These are phyloP conservation scores for Diarsia dahlii DNA, from an alignment of 2,888 invertebrate species.

Conservation along the genomic window DNA sequence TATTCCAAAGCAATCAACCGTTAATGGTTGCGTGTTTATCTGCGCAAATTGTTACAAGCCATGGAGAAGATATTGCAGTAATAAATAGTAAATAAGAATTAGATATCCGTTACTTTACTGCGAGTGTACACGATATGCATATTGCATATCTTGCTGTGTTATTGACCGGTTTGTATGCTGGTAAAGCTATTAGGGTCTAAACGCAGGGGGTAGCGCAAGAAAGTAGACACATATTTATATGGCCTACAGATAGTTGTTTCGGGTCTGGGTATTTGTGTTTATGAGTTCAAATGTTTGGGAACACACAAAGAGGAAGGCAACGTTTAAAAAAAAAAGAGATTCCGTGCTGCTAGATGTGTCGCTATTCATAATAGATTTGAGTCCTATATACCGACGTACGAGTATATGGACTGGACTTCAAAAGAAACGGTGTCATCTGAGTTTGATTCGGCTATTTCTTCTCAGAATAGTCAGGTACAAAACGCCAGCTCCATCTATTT, in stretches of 20 bases:
- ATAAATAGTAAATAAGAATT: conserved; percentile 57
- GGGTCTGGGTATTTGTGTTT: too few species aligned
- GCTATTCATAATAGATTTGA: neutral
- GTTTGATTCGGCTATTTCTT: too few species aligned
- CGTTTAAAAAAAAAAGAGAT: neutral
- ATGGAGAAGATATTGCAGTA: conserved; percentile 41
- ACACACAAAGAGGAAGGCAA: too few species aligned
- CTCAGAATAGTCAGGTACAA: too few species aligned
- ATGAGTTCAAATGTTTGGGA: too few species aligned
- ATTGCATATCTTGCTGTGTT: neutral
- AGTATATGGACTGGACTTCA: too few species aligned
- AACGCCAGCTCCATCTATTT: too few species aligned
- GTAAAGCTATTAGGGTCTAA: neutral
- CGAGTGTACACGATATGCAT: conserved; percentile 40
- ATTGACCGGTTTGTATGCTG: neutral
- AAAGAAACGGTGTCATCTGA: too few species aligned
- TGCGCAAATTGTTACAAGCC: conserved; percentile 48
- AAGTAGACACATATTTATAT: neutral
- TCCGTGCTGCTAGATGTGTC: neutral
- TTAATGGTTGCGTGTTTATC: conserved; percentile 52
- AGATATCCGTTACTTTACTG: conserved; percentile 49
- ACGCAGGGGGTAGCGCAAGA: neutral
- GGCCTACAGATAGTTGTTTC: too few species aligned
- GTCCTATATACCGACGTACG: too few species aligned
- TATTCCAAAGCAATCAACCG: conserved; percentile 51